These are phyloP conservation scores for Rhynchotus rufescens DNA, from an alignment of 2,797 vertebrate genomes.

Conservation along the genomic window DNA sequence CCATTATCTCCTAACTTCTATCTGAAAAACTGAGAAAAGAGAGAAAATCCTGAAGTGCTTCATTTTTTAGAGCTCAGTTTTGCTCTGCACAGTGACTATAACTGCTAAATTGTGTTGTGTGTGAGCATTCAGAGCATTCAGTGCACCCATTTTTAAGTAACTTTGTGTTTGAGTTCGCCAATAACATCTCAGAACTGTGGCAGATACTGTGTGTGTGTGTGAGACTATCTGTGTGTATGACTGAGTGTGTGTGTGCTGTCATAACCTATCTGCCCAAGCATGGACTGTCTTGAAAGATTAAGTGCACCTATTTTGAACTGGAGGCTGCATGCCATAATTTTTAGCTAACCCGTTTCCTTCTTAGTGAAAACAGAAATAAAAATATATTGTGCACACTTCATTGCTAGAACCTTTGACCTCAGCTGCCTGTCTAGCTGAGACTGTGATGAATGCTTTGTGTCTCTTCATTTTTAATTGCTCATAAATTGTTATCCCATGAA, in stretches of 20 bases:
- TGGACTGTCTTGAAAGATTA: slow-evolving; percentile 84
- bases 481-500: slow-evolving; percentile 94
- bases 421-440: slow-evolving; percentile 89
- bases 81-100: background rate
- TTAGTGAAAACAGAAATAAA: slow-evolving; percentile 99
- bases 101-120: slow-evolving; percentile 33
- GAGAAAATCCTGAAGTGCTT: slow-evolving; percentile 24
- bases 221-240: background rate
- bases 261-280: slow-evolving; percentile 85
- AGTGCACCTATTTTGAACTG: slow-evolving; percentile 87
- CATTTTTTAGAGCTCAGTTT: background rate
- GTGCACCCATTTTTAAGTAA: slow-evolving; percentile 52
- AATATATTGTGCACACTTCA: slow-evolving; percentile 98
- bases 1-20: slow-evolving; percentile 9
- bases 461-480: slow-evolving; percentile 97
- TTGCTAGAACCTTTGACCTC: slow-evolving; percentile 88
- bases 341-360: slow-evolving; percentile 95
- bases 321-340: slow-evolving; percentile 90
- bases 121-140: background rate
- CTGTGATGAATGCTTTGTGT: slow-evolving; percentile 94
- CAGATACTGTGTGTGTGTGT: slow-evolving; percentile 12
- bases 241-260: slow-evolving; percentile 60
- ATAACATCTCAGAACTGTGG: slow-evolving; percentile 39
- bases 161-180: slow-evolving; percentile 29
- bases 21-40: slow-evolving; percentile 47